Evolutionary conservation across 2,797 vertebrate species (phyloP).

Genomic region (Pseudotriccus pelzelni): DNA sequence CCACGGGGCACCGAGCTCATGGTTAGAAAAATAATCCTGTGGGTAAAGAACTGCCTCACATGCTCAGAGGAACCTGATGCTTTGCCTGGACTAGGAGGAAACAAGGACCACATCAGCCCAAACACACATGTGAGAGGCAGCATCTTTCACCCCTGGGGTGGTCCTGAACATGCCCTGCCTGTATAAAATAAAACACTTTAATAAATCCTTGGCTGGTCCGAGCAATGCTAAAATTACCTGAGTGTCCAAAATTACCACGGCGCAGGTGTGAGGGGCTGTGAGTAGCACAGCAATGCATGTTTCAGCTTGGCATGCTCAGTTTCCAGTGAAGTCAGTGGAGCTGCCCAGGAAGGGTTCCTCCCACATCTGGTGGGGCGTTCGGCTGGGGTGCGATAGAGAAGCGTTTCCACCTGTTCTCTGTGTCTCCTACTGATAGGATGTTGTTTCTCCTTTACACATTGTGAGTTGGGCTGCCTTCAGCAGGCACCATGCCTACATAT

Average conservation of each 20-base stretch:
- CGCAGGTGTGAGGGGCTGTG: neutral
- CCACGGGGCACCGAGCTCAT: neutral
- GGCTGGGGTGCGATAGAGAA: neutral
- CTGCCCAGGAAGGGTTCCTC: neutral
- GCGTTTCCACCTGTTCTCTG: neutral
- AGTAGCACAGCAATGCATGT: neutral
- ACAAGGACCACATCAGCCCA: fast-evolving
- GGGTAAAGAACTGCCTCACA: neutral
- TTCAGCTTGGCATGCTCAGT: fast-evolving
- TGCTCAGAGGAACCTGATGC: fast-evolving
- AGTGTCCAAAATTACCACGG: neutral
- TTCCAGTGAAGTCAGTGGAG: neutral
- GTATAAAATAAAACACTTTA: neutral
- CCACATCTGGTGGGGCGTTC: neutral
- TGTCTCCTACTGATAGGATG: neutral
- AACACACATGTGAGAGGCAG: neutral
- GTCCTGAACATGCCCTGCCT: fast-evolving
- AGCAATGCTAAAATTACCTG: neutral
- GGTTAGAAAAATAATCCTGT: neutral
- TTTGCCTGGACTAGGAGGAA: neutral
- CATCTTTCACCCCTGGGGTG: neutral
- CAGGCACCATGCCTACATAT: neutral
- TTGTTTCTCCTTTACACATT: neutral
- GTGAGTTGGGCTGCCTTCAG: neutral
- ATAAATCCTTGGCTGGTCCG: neutral